phyloP scores from a whole-genome alignment of 2,113 vertebrate species.

The Sprattus sprattus region DNA sequence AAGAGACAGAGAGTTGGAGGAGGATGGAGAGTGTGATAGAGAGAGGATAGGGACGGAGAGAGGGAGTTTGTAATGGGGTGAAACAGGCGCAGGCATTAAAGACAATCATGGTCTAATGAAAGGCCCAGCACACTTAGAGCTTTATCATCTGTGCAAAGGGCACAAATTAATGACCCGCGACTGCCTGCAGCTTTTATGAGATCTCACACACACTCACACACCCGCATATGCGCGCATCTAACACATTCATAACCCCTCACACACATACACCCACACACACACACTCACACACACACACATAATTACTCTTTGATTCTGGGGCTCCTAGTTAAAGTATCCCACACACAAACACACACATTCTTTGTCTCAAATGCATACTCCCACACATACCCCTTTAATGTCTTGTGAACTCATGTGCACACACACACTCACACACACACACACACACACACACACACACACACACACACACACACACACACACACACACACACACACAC shows the following conservation, averaged over 20 bases:
- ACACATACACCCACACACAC: not conserved
- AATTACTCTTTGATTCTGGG: not conserved
- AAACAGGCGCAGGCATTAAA: not conserved
- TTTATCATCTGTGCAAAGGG: constrained; percentile 17
- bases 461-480: not conserved
- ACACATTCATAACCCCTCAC: too few relatives aligned
- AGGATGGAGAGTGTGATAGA: not conserved
- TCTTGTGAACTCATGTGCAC: too few relatives aligned
- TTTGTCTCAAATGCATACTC: not conserved
- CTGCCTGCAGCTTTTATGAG: constrained; percentile 2
- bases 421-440: not conserved
- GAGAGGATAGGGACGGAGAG: not conserved
- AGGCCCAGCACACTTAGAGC: not conserved
- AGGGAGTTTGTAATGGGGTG: not conserved
- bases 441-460: not conserved
- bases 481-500: not conserved
- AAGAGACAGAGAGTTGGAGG: not conserved
- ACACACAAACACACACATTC: not conserved
- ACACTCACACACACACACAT: not conserved
- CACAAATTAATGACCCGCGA: constrained; percentile 7
- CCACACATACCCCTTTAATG: not conserved
- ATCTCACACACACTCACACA: not conserved
- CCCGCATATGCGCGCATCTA: too few relatives aligned
- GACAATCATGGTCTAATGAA: constrained; percentile 1
- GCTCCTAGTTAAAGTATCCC: too few relatives aligned